A percentile compares a stretch with the other conserved stretches of the same genome.
Conservation (phyloP, 30 jellyfish, hydroid and myxozoan species). For the Aurelia sp. region DNA sequence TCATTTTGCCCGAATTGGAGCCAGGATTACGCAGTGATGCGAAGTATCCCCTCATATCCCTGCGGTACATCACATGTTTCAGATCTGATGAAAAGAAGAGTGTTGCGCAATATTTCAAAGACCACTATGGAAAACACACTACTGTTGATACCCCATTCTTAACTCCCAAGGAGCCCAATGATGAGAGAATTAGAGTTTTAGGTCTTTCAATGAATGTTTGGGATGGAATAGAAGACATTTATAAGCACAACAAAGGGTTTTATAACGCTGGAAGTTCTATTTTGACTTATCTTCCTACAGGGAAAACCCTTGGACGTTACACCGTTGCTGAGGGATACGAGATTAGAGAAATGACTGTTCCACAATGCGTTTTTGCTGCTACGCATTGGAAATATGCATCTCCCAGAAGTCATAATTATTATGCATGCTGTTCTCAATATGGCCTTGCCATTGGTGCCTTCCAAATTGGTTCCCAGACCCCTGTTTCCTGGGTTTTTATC, state of each 20-base stretch:
- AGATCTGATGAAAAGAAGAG: background rate
- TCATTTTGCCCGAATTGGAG: background rate
- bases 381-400: slow-evolving; percentile 14
- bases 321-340: slow-evolving; percentile 21
- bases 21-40: background rate
- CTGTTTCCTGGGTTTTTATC: slow-evolving; percentile 59
- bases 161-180: background rate
- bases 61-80: background rate
- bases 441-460: slow-evolving; percentile 67
- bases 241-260: background rate
- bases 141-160: background rate
- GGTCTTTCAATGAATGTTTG: background rate
- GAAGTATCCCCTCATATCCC: background rate
- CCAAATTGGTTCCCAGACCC: slow-evolving; percentile 12
- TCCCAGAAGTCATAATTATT: background rate
- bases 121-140: background rate
- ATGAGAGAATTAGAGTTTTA: background rate
- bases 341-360: slow-evolving; percentile 14
- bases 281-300: background rate
- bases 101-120: background rate
- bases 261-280: background rate
- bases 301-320: background rate
- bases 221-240: background rate
- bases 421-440: background rate
- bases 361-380: slow-evolving; percentile 31